Base-by-base conservation (phyloP, 2,113 vertebrate species). In the Puntigrus tetrazona region DNA sequence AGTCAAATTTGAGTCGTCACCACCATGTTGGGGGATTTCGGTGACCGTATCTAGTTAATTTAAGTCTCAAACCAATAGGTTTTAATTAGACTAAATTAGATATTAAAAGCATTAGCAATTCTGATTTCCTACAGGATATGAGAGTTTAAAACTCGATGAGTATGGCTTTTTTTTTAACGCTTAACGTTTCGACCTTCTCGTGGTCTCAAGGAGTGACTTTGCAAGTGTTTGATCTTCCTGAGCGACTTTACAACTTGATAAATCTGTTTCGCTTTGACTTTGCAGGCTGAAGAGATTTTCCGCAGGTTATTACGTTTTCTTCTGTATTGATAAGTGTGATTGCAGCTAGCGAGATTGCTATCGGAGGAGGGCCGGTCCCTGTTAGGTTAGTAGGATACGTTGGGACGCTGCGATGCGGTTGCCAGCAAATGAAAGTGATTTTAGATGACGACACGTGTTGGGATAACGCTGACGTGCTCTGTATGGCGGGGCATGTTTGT, bases 381-480 rank as follows among this genome's bases (percentile, higher is more conserved):
- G 50, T 78, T 57, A 55, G 52, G 31, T 78, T 16, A 18, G 34
- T 59, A 59, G 13, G 34, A 59, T 27, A 27, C 3, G n/a, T 61
- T 78, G 41, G 20, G 72, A 47, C 7, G 7, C 43, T 78, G 55
- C 20, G 57, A 47, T 75, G 73, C 50, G 73, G 73, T 22, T 79
- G 4, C 57, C 55, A 20, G 57, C 63, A 79, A 43, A 79, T 36
- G 13, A 38, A 78, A 78, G 50, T n/a, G 34, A 61, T 78, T 59
- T 78, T 38, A 13, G 29, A 36, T n/a, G 34, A 57, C 14, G 29
- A 47, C 31, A 69, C 27, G 14, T 67, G 36, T 43, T 43, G 36
- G 70, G 22, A 38, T n/a, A 14, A 13, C 20, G 36, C 70, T 38
- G 50, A 61, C 6, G 22, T 61, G 34, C 10, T 59, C 29, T 0